Conservation (phyloP, 2,888 invertebrate genomes). For the Balanococcus diminutus region DNA sequence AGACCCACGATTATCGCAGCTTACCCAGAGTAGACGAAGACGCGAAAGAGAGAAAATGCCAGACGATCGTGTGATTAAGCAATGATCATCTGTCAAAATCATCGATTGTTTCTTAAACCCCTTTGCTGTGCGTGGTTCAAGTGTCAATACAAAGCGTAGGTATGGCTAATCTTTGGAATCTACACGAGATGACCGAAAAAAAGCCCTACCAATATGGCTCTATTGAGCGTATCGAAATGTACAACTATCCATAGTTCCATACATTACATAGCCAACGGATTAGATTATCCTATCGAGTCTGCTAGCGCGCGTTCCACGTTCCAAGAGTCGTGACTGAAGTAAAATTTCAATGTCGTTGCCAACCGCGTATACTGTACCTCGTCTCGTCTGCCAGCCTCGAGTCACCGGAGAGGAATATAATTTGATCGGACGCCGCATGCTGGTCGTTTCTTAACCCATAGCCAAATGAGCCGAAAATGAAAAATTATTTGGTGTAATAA, state of each 20-base stretch:
- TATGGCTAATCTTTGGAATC: not conserved
- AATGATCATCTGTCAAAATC: constrained; percentile 27
- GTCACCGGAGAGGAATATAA: not conserved
- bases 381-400: not conserved
- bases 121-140: not conserved
- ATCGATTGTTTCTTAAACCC: not conserved
- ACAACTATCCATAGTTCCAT: too few species aligned
- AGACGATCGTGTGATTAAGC: not conserved
- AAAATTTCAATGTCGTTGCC: not conserved
- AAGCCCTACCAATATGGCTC: not conserved
- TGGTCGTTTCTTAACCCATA: not conserved
- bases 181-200: not conserved
- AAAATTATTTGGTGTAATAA: not conserved
- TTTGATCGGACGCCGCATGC: not conserved
- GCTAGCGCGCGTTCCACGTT: too few species aligned
- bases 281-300: not conserved
- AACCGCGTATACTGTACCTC: not conserved
- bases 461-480: not conserved
- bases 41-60: not conserved
- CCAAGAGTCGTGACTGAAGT: not conserved
- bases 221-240: not conserved
- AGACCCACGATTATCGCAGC: not conserved
- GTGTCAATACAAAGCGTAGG: not conserved
- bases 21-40: not conserved
- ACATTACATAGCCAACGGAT: not conserved